A percentile compares a stretch with the other conserved stretches of the same genome.
Conservation (phyloP, 1,140 invertebrate species). For the Luehdorfia chinensis region DNA sequence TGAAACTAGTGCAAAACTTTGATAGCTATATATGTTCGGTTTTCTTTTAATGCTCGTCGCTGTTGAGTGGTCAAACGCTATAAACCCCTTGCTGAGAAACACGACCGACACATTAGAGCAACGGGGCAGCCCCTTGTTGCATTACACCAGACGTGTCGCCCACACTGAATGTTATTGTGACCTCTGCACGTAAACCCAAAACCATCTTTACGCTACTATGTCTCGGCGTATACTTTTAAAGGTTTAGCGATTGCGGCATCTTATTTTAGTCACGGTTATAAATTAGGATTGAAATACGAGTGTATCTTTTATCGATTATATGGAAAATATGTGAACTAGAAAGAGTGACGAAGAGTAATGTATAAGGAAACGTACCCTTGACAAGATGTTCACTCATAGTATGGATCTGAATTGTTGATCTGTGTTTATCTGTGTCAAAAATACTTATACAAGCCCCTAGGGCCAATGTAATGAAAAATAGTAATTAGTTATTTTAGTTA, state of each 20-base stretch:
- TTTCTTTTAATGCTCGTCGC: conserved; percentile 41
- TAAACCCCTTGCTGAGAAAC: conserved; percentile 50
- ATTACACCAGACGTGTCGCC: conserved; percentile 15
- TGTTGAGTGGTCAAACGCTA: conserved; percentile 48
- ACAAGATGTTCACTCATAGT: too few species aligned
- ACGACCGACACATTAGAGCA: conserved; percentile 48
- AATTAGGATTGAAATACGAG: conserved; percentile 11
- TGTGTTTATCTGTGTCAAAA: too few species aligned
- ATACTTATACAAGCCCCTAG: too few species aligned
- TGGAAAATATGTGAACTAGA: conserved; percentile 9
- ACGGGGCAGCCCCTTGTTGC: conserved; percentile 38
- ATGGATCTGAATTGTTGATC: too few species aligned
- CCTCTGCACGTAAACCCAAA: conserved; percentile 9
- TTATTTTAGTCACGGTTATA: conserved; percentile 12
- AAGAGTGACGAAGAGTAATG: background rate
- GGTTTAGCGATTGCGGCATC: background rate
- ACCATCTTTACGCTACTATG: background rate
- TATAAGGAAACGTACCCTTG: too few species aligned
- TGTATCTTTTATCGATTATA: conserved; percentile 7
- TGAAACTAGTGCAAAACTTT: conserved; percentile 7
- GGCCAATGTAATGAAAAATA: too few species aligned
- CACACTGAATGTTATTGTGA: conserved; percentile 9
- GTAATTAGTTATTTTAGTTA: too few species aligned
- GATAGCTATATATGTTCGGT: background rate
- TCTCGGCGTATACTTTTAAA: background rate